Conservation (phyloP, 2,888 invertebrate species). For the Phytoseiulus persimilis region DNA sequence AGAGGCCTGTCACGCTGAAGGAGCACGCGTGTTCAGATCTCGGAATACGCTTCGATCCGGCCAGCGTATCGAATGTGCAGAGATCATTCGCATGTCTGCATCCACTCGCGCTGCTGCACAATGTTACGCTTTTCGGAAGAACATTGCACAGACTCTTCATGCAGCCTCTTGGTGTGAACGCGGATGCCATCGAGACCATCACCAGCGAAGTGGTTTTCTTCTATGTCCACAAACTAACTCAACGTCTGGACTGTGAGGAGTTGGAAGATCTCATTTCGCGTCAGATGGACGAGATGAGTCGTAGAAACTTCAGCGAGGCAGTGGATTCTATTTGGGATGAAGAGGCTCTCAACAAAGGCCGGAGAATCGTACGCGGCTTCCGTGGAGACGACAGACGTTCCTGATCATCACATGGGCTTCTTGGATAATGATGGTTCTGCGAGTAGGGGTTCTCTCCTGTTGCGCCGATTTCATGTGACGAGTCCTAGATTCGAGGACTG, state of each 20-base stretch:
- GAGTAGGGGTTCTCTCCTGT: no score
- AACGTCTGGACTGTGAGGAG: neutral
- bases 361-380: neutral
- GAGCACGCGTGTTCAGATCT: neutral
- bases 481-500: no score
- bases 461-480: no score
- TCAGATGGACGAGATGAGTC: neutral
- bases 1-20: neutral
- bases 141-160: neutral
- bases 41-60: neutral
- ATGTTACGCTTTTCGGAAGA: neutral
- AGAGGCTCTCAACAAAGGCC: neutral
- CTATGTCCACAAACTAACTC: neutral
- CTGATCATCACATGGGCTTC: no score
- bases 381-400: neutral
- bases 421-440: no score
- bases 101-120: neutral
- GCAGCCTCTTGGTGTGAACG: neutral
- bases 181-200: neutral
- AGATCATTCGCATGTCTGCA: neutral
- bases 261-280: neutral
- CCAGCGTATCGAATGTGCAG: neutral
- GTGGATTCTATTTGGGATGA: neutral
- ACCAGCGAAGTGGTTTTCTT: neutral
- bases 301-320: neutral